Conservation (phyloP, 2,888 invertebrate genomes). For the Eremobia ochroleuca region DNA sequence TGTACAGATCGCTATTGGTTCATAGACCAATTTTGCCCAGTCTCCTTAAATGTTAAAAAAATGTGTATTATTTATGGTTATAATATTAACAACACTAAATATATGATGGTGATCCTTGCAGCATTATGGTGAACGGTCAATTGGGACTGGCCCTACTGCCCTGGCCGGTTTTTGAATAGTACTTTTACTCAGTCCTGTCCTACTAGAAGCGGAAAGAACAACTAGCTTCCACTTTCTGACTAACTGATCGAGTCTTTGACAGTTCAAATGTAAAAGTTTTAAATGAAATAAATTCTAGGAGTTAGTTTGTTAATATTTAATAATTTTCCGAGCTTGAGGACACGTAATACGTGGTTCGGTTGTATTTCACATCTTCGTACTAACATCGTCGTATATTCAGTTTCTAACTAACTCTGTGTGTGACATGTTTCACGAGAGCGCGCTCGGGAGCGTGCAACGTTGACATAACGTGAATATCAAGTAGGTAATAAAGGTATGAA, state of each 20-base stretch:
- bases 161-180: background rate
- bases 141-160: background rate
- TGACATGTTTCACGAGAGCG: background rate
- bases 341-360: background rate
- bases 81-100: background rate
- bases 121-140: background rate
- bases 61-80: background rate
- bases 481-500: conserved; percentile 4
- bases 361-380: background rate
- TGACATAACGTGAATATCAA: background rate
- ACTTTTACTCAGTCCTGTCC: background rate
- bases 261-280: background rate
- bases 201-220: background rate
- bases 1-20: conserved; percentile 32
- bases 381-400: background rate
- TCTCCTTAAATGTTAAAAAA: conserved; percentile 37
- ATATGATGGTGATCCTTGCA: conserved; percentile 35
- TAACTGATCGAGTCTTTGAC: background rate
- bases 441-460: background rate
- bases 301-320: background rate
- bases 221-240: background rate
- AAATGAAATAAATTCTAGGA: background rate
- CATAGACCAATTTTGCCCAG: conserved; percentile 48
- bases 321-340: background rate
- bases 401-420: background rate